A percentile compares a stretch with the other conserved stretches of the same genome.
phyloP scores from a whole-genome alignment of 2,888 invertebrate genomes.

The Chironomus tentans region DNA sequence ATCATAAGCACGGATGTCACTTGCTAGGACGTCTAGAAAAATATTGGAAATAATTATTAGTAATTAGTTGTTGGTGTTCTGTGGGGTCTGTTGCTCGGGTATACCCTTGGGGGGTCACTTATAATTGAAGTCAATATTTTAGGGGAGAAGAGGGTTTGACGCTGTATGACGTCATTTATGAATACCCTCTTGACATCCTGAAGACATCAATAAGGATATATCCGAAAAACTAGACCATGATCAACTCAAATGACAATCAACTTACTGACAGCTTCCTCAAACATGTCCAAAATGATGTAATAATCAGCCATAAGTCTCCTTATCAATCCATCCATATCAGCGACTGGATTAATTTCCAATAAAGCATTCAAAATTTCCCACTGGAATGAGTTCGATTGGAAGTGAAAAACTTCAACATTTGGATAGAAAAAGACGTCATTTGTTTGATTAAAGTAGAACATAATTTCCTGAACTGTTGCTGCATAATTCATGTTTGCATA shows the following conservation, averaged over 20 bases:
- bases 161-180: too few relatives aligned
- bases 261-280: neutral
- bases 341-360: neutral
- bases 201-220: too few relatives aligned
- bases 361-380: neutral
- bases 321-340: neutral
- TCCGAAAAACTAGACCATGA: neutral
- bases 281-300: neutral
- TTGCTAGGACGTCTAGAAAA: neutral
- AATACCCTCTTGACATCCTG: too few relatives aligned
- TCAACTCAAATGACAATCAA: neutral
- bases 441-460: neutral
- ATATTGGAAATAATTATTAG: neutral
- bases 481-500: neutral
- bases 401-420: neutral
- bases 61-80: too few relatives aligned
- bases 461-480: neutral
- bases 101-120: too few relatives aligned
- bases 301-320: neutral
- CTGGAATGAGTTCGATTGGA: conserved; percentile 5
- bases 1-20: neutral
- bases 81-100: too few relatives aligned
- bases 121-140: too few relatives aligned
- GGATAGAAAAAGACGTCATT: neutral
- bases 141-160: too few relatives aligned